Percentiles rank a stretch among this genome's conserved stretches.
phyloP scores from a whole-genome alignment of 2,113 vertebrate genomes.

The Fregetta grallaria region DNA sequence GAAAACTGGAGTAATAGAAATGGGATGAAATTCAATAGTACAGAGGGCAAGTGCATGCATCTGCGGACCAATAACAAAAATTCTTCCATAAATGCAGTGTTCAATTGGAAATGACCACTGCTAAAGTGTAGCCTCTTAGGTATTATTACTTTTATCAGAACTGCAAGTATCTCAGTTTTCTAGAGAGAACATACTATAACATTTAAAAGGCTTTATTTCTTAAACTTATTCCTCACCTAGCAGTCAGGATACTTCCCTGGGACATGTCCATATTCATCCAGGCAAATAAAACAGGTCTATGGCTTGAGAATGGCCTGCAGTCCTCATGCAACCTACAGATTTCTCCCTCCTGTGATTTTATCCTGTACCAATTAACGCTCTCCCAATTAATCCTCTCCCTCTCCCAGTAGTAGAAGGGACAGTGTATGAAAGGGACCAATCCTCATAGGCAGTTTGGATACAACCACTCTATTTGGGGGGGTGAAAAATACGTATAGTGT shows the following conservation, averaged over 20 bases:
- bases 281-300: neutral
- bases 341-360: neutral
- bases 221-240: neutral
- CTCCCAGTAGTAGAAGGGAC: neutral
- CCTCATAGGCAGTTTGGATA: neutral
- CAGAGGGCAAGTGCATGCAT: neutral
- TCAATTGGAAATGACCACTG: neutral
- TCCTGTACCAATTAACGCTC: neutral
- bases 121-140: neutral
- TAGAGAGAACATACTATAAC: neutral
- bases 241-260: neutral
- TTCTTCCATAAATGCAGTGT: neutral
- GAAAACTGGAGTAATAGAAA: neutral
- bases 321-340: neutral
- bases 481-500: neutral
- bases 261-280: neutral
- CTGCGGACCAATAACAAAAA: neutral
- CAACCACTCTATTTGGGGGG: neutral
- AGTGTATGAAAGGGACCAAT: neutral
- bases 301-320: neutral
- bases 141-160: neutral
- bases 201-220: neutral
- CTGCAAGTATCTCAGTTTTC: neutral
- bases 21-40: neutral
- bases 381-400: neutral